These are phyloP conservation scores for Staurois parvus DNA, from an alignment of 2,797 vertebrate species.

Conservation along the genomic window DNA sequence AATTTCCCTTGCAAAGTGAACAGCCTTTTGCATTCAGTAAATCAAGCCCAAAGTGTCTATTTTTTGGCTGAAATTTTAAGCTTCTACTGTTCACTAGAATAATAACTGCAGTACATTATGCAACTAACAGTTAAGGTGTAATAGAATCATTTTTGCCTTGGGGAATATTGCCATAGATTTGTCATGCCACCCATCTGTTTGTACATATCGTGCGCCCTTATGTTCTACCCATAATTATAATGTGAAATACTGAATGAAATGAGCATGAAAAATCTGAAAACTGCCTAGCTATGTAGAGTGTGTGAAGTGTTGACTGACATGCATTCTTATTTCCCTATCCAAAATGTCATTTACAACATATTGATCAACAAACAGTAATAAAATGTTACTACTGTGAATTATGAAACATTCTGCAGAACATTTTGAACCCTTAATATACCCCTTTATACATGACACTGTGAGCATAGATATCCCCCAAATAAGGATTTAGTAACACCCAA, in stretches of 20 bases:
- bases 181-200: not conserved
- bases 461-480: too few species aligned
- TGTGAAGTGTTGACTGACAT: not conserved
- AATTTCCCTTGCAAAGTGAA: too few species aligned
- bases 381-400: too few species aligned
- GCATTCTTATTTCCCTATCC: not conserved
- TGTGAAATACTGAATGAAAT: not conserved
- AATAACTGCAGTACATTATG: not conserved
- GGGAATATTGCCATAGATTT: not conserved
- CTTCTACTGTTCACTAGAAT: not conserved
- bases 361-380: too few species aligned
- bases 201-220: not conserved
- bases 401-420: too few species aligned
- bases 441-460: too few species aligned
- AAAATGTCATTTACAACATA: too few species aligned
- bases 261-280: not conserved
- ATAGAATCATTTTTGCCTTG: not conserved
- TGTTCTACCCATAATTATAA: not conserved
- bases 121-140: not conserved
- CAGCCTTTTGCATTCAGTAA: too few species aligned
- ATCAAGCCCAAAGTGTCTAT: too few species aligned
- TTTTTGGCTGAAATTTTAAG: not conserved
- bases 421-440: too few species aligned
- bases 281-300: too few species aligned
- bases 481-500: too few species aligned